Percentiles rank a stretch among this genome's conserved stretches.
Conservation (phyloP, 2,113 vertebrate genomes). For the Oreochromis spilurus region DNA sequence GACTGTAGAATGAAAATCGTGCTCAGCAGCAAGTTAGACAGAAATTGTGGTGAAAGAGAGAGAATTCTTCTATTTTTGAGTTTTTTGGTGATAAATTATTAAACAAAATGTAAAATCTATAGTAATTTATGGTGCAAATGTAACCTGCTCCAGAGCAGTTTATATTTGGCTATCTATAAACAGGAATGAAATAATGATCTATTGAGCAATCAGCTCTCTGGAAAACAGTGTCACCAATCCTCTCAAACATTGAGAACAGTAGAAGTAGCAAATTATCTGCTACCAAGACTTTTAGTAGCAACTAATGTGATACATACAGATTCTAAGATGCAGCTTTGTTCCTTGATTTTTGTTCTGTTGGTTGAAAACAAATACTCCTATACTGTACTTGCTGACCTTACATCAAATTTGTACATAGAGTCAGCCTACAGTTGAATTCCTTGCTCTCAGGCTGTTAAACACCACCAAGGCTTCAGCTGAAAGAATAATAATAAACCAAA, state of each 20-base stretch:
- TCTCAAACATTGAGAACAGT: background rate
- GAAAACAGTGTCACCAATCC: background rate
- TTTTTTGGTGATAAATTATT: background rate
- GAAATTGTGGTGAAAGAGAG: background rate
- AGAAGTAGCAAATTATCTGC: background rate
- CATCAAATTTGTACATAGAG: background rate
- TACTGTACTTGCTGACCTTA: background rate
- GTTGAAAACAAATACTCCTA: background rate
- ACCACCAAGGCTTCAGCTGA: background rate
- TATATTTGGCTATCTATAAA: background rate
- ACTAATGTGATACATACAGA: background rate
- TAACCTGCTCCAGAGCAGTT: rapidly evolving
- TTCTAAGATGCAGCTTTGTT: background rate
- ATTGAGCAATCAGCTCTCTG: background rate
- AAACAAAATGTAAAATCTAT: background rate
- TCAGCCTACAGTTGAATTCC: background rate
- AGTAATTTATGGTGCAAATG: background rate
- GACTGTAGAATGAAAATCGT: background rate
- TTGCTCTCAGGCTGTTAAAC: background rate
- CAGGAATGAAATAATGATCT: background rate
- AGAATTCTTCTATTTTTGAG: background rate
- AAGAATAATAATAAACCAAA: background rate
- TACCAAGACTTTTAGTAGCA: background rate
- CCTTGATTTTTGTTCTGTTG: background rate
- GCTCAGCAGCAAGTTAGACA: background rate